Evolutionary conservation across 2,888 invertebrate species (phyloP).

Genomic region (Pseudococcus longispinus): DNA sequence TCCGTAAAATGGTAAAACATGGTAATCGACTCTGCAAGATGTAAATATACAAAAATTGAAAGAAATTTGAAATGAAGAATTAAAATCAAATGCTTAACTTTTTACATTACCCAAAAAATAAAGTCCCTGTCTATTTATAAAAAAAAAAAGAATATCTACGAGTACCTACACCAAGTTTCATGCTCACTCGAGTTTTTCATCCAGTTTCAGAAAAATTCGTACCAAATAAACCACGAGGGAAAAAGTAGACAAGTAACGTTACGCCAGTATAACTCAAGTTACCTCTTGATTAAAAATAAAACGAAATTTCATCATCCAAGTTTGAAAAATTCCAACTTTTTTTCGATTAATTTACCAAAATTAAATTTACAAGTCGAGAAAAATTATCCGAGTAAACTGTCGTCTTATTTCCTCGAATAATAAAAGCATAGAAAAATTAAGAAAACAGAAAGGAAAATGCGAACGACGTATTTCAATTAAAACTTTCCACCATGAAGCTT

Average conservation of each 20-base stretch:
- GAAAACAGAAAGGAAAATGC: not conserved
- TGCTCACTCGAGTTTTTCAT: too few species aligned
- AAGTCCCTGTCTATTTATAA: too few species aligned
- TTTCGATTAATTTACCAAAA: not conserved
- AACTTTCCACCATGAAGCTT: not conserved
- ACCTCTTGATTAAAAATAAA: not conserved
- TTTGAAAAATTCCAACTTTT: not conserved
- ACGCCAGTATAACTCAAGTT: not conserved
- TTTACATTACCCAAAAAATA: too few species aligned
- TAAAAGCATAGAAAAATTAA: not conserved
- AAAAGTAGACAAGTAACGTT: not conserved
- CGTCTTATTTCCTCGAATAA: not conserved
- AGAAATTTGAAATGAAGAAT: too few species aligned
- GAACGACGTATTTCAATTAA: conserved; percentile 11
- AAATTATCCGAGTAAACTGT: not conserved
- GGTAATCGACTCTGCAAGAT: too few species aligned
- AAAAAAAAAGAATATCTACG: too few species aligned
- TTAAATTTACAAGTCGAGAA: not conserved
- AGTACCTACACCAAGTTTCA: too few species aligned
- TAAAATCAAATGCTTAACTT: too few species aligned
- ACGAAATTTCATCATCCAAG: not conserved
- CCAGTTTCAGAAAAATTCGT: too few species aligned
- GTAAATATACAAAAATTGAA: too few species aligned
- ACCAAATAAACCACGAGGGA: not conserved
- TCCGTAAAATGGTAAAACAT: too few species aligned